Evolutionary conservation across 2,888 invertebrate species (phyloP), one percentile per base, ranked within the genome.

Genomic region (Cheilosia scutellata): DNA sequence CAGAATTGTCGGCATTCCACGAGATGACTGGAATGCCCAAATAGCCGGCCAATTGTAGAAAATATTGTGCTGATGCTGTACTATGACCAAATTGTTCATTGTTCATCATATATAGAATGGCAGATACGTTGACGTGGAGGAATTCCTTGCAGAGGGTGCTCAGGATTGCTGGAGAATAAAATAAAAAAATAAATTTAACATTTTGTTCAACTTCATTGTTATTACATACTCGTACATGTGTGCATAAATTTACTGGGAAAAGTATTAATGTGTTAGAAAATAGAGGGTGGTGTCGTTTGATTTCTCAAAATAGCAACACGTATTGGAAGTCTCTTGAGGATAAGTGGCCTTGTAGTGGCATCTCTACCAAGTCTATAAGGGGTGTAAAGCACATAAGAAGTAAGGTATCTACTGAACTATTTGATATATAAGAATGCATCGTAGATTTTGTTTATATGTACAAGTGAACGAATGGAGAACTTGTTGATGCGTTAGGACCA

Each of bases 1-100:
- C 98, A 49, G 98, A 97, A 93, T 98, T 98, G 93, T 99, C 98
- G 7, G 98, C 98, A 93, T 98, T 98, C 98, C 98, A 99, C 7
- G 98, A 97, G 89, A 98, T 97, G 68, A 98, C 98, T 89, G 98
- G 98, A 91, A 98, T 98, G 88, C 98, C 98, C 89, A 98, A 94
- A 93, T 98, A 98, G 78, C 97, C 97, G 88, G 98, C 97, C 90
- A 98, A 94, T 93, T 98, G 98, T 88, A 98, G 94, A 93, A 98
- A 97, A 93, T 98, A 98, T 93, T 98, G 98, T 79, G 97, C 97
- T 88, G 98, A 97, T 88, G 98, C 98, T 82, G 98, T 98, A 93
- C 97, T 97, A 87, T 97, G 95, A 58, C 98, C 98, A 91, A 97
- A 98, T 93, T 96, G 96, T 94, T 98, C 98, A 93, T 97, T 97